Percentiles rank a stretch among this genome's conserved stretches.
phyloP scores from a whole-genome alignment of 2,888 invertebrate genomes.

The Mystacides longicornis region DNA sequence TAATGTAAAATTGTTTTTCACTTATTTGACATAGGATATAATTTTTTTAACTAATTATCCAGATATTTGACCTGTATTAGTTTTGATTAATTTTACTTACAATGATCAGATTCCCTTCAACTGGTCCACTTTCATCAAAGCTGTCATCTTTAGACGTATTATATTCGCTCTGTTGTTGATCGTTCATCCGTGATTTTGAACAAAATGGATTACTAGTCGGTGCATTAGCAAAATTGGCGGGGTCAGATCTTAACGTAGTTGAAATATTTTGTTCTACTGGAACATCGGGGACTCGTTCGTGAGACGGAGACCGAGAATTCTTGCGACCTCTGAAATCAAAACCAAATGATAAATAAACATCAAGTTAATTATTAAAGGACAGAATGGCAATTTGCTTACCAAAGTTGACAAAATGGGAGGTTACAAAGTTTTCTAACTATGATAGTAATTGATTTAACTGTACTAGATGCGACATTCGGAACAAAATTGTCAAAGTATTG shows the following conservation, averaged over 20 bases:
- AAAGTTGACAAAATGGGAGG: no score
- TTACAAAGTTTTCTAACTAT: no score
- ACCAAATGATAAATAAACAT: no score
- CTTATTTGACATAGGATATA: neutral
- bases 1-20: neutral
- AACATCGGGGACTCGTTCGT: slow-evolving; percentile 12
- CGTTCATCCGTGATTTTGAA: slow-evolving; percentile 12
- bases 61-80: neutral
- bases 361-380: no score
- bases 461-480: no score
- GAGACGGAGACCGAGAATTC: slow-evolving; percentile 17
- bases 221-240: slow-evolving; percentile 37
- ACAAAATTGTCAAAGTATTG: no score
- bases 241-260: slow-evolving; percentile 8
- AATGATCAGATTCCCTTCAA: slow-evolving; percentile 17
- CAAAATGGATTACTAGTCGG: slow-evolving; percentile 16
- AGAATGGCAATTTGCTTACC: no score
- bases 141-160: slow-evolving; percentile 30
- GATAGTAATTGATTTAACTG: no score
- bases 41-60: neutral
- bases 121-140: slow-evolving; percentile 31
- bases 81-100: slow-evolving; percentile 4
- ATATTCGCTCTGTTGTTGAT: slow-evolving; percentile 28
- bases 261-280: slow-evolving; percentile 11
- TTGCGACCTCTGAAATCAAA: slow-evolving; percentile 34